Conservation (phyloP, 2,888 invertebrate species). For the Dysmachus trigonus region DNA sequence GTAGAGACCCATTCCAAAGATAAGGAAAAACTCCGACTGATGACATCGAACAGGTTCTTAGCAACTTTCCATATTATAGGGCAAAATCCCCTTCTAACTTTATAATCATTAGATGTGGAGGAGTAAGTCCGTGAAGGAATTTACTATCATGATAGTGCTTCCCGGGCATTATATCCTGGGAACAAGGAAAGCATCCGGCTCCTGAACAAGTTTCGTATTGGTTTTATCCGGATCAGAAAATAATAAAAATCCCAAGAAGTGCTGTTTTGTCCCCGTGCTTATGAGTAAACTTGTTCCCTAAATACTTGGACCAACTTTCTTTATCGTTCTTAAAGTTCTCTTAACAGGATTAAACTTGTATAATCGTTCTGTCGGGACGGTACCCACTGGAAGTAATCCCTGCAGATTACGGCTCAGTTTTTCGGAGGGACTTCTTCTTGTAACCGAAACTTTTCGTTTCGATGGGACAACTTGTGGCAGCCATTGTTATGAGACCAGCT, state of each 20-base stretch:
- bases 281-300: conserved; percentile 1
- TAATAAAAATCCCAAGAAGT: conserved; percentile 21
- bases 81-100: background rate
- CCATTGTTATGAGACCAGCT: background rate
- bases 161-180: background rate
- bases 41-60: background rate
- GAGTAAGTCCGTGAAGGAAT: background rate
- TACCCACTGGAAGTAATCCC: conserved; percentile 8
- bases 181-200: background rate
- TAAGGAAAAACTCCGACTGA: background rate
- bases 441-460: conserved; percentile 11
- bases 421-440: background rate
- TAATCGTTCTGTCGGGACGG: conserved; percentile 36
- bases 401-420: conserved; percentile 6
- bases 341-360: conserved; percentile 34
- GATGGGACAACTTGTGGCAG: background rate
- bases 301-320: conserved; percentile 20
- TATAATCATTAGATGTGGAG: background rate
- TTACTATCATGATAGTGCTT: background rate
- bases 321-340: conserved; percentile 26
- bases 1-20: background rate
- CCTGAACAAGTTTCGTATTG: background rate
- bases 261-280: background rate
- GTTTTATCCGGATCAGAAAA: conserved; percentile 36
- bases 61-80: background rate